A percentile compares a stretch with the other conserved stretches of the same genome.
These are phyloP conservation scores for Excalfactoria chinensis DNA, from an alignment of 2,113 vertebrate species.

Conservation along the genomic window DNA sequence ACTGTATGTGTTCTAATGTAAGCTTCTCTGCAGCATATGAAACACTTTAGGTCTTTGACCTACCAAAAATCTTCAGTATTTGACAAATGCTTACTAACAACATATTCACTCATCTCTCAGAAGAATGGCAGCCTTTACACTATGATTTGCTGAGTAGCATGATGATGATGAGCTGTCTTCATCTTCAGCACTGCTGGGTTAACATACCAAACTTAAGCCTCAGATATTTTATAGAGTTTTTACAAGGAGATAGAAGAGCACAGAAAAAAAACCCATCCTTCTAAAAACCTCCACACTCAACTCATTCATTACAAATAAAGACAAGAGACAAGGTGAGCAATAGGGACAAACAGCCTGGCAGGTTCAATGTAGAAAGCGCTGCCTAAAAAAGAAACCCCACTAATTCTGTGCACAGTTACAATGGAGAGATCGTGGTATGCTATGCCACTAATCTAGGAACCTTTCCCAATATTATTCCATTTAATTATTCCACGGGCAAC, in stretches of 20 bases:
- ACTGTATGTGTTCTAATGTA: not conserved
- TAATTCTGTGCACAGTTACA: not conserved
- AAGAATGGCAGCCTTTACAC: not conserved
- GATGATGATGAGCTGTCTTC: not conserved
- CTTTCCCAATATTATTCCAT: not conserved
- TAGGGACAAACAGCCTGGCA: rapidly evolving
- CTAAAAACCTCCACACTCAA: not conserved
- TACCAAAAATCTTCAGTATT: not conserved
- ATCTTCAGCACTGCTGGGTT: not conserved
- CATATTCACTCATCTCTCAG: not conserved
- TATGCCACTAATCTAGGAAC: not conserved
- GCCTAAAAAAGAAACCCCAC: not conserved
- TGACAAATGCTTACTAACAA: constrained; percentile 18
- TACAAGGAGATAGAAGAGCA: not conserved
- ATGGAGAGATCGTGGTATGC: not conserved
- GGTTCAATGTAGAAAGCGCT: not conserved
- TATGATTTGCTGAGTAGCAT: not conserved
- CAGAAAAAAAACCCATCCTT: not conserved
- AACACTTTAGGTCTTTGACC: constrained; percentile 21
- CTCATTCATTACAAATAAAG: not conserved
- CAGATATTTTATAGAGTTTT: not conserved
- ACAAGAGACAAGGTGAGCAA: not conserved
- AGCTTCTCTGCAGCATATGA: constrained; percentile 10
- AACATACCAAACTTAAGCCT: rapidly evolving
- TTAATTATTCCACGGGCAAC: not conserved